Conservation (phyloP, 1,140 invertebrate genomes). For the Panagrolaimus sp. region DNA sequence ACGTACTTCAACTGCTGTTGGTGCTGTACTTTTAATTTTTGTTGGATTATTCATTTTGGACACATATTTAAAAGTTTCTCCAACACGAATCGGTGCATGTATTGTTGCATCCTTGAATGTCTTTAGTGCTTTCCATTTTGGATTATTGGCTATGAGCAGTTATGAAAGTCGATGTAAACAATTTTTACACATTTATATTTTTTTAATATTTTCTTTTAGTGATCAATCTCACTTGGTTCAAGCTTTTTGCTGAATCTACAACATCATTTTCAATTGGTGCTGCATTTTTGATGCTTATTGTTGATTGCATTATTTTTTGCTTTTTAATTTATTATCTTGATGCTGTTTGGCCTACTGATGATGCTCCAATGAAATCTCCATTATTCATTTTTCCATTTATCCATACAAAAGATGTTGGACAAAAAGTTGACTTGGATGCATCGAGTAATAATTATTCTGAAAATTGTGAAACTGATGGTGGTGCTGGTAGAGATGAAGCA, state of each 20-base stretch:
- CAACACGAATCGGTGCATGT: constrained; percentile 27
- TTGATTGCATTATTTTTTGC: constrained; percentile 29
- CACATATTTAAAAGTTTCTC: constrained; percentile 20
- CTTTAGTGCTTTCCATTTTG: constrained; percentile 37
- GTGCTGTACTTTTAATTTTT: constrained; percentile 15
- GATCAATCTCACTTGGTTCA: constrained; percentile 31
- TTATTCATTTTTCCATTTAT: constrained; percentile 33
- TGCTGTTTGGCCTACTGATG: constrained; percentile 40
- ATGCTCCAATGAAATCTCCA: constrained; percentile 26
- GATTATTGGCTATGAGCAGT: constrained; percentile 21
- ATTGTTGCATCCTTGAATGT: constrained; percentile 34
- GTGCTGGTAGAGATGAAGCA: constrained; percentile 31
- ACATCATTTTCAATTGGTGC: constrained; percentile 30
- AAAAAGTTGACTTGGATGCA: constrained; percentile 21
- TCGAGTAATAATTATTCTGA: not conserved
- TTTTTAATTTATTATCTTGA: constrained; percentile 41
- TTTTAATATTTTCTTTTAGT: constrained; percentile 22
- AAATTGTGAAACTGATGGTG: constrained; percentile 31
- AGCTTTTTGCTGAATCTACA: constrained; percentile 26
- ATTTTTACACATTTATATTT: not conserved
- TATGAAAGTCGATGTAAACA: constrained; percentile 33
- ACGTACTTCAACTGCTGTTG: constrained; percentile 15
- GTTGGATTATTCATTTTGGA: constrained; percentile 18
- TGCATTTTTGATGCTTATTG: constrained; percentile 37
- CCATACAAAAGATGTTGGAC: constrained; percentile 17